Conservation (phyloP, 2,888 invertebrate species). For the Aphrophora alni region DNA sequence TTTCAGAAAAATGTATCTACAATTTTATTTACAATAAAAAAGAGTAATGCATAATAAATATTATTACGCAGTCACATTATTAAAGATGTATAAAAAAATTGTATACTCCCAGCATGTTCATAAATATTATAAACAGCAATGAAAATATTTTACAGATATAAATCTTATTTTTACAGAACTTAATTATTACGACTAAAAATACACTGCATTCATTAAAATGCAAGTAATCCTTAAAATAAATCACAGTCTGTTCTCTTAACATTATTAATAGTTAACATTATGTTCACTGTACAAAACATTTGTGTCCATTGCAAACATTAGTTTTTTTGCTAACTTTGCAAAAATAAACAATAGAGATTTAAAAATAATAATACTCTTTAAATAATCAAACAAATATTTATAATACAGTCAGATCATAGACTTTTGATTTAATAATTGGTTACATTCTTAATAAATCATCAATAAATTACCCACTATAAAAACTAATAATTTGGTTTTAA, state of each 20-base stretch:
- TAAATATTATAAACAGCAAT: neutral
- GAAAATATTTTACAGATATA: neutral
- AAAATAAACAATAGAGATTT: no score
- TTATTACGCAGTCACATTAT: neutral
- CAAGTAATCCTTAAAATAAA: neutral
- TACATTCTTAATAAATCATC: no score
- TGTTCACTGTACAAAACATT: neutral
- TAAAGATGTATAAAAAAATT: neutral
- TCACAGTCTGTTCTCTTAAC: neutral
- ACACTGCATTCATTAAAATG: neutral
- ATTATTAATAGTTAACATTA: neutral
- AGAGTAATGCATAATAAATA: neutral
- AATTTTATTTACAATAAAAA: conserved; percentile 2
- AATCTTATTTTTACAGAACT: no score
- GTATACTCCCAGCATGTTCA: neutral
- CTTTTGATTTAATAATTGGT: no score
- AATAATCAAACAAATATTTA: no score
- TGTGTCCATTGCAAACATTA: no score
- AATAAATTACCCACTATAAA: no score
- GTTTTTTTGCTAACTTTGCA: no score
- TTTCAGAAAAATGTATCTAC: neutral
- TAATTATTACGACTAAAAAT: neutral
- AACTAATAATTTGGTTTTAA: no score
- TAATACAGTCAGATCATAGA: no score
- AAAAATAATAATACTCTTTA: no score